Evolutionary conservation across 2,797 vertebrate species (phyloP).

Genomic region (Momotus momota): DNA sequence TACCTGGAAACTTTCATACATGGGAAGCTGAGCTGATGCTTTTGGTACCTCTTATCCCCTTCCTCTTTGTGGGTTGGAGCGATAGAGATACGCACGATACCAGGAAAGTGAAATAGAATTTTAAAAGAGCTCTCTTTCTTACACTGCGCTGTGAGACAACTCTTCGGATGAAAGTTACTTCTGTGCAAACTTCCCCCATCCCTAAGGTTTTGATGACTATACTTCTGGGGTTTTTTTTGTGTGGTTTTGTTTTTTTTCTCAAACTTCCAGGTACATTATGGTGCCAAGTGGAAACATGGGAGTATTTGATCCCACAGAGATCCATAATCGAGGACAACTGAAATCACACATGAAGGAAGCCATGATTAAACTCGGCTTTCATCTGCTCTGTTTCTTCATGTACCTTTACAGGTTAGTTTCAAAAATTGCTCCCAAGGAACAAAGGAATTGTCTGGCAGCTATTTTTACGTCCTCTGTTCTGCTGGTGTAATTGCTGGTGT

Average conservation of each 20-base stretch:
- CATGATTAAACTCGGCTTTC: constrained; percentile 99
- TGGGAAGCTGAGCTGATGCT: neutral
- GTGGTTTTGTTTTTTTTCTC: neutral
- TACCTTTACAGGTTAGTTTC: constrained; percentile 95
- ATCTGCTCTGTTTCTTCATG: constrained; percentile 98
- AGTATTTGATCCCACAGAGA: constrained; percentile 97
- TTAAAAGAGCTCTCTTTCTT: neutral
- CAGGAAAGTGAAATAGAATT: neutral
- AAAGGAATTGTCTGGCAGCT: constrained; percentile 4
- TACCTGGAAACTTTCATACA: neutral
- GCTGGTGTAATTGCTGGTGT: neutral
- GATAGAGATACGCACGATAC: neutral
- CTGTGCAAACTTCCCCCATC: neutral
- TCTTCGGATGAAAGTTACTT: neutral
- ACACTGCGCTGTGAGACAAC: neutral
- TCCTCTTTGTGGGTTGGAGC: neutral
- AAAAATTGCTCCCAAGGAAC: neutral
- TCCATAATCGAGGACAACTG: constrained; percentile 95
- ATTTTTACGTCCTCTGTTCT: neutral
- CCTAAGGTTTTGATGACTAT: neutral
- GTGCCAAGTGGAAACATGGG: constrained; percentile 98
- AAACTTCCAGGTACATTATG: constrained; percentile 85
- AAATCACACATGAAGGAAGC: constrained; percentile 99
- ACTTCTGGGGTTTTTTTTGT: neutral
- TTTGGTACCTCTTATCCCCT: neutral